phyloP scores from a whole-genome alignment of 2,113 vertebrate genomes.

The Eidolon helvum region DNA sequence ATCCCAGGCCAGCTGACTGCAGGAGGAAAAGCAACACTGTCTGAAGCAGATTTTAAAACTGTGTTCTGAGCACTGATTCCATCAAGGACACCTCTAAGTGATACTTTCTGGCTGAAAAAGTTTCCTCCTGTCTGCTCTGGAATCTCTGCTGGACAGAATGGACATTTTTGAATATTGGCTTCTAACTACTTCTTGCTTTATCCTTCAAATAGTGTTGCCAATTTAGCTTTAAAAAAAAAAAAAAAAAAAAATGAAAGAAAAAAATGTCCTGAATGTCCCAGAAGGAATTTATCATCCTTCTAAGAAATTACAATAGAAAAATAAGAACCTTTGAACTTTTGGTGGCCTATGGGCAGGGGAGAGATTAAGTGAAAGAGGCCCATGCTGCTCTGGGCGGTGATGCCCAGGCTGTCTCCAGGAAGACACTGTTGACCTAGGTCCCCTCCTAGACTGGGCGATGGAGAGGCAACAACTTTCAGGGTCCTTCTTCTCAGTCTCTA shows the following conservation, averaged over 20 bases:
- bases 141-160: conserved; percentile 23
- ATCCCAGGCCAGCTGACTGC: not conserved
- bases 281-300: conserved; percentile 25
- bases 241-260: not conserved
- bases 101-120: conserved; percentile 27
- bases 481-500: not conserved
- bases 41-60: not conserved
- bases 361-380: not conserved
- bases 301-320: conserved; percentile 50
- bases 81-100: conserved; percentile 59
- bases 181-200: not conserved
- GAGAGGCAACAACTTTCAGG: not conserved
- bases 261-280: conserved; percentile 24
- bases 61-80: not conserved
- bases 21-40: conserved; percentile 36
- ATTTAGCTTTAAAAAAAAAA: not conserved
- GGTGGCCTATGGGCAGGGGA: not conserved
- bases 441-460: not conserved
- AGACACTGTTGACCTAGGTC: not conserved
- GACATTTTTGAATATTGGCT: not conserved
- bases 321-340: conserved; percentile 44
- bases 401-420: not conserved
- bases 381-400: not conserved
- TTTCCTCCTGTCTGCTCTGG: not conserved
- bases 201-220: conserved; percentile 15